phyloP scores from a whole-genome alignment of 2,113 vertebrate genomes.

The Proterorhinus semilunaris region DNA sequence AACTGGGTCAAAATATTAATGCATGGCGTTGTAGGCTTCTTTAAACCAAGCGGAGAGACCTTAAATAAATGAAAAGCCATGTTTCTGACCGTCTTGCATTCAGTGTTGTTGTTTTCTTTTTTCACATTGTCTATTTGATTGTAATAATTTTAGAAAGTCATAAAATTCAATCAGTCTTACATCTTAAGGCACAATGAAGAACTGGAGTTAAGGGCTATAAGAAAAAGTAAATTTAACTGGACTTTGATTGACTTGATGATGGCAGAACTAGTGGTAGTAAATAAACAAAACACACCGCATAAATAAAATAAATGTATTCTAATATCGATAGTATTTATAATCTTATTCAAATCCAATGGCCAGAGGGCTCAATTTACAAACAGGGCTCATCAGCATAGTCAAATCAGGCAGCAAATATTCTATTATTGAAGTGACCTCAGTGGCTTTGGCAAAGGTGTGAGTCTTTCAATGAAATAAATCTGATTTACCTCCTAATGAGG shows the following conservation, averaged over 20 bases:
- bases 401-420: constrained; percentile 12
- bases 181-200: too few species aligned
- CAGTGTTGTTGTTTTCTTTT: constrained; percentile 51
- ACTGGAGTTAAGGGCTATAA: too few species aligned
- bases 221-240: too few species aligned
- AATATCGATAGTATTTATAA: background rate
- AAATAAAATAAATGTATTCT: background rate
- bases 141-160: too few species aligned
- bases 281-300: background rate
- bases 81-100: constrained; percentile 63
- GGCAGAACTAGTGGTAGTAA: too few species aligned
- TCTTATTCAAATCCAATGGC: background rate
- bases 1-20: constrained; percentile 53
- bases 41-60: constrained; percentile 32
- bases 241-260: too few species aligned
- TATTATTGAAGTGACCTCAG: constrained; percentile 11
- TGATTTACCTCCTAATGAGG: constrained; percentile 34
- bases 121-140: too few species aligned
- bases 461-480: constrained; percentile 37
- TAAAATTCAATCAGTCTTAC: too few species aligned
- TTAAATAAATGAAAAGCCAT: constrained; percentile 56
- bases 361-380: background rate
- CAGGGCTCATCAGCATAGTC: constrained; percentile 13
- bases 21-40: constrained; percentile 33
- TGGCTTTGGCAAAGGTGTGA: constrained; percentile 20